Percentiles rank a stretch among this genome's conserved stretches.
Conservation (phyloP, 2,797 vertebrate genomes). For the Triplophysa bombifrons region DNA sequence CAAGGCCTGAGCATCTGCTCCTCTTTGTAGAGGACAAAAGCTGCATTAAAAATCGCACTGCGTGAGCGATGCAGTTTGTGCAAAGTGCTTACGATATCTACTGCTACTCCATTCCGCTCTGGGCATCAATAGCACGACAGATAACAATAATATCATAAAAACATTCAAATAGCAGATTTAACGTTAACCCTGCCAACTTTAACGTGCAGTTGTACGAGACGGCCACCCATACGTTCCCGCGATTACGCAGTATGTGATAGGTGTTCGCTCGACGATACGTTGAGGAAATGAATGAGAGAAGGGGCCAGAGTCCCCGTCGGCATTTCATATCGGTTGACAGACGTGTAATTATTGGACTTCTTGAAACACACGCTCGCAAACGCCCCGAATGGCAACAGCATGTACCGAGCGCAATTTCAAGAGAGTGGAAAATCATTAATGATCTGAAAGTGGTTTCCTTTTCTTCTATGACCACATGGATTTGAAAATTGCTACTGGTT, state of each 20-base stretch:
- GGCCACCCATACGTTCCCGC: slow-evolving; percentile 39
- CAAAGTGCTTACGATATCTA: slow-evolving; percentile 37
- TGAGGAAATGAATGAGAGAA: slow-evolving; percentile 39
- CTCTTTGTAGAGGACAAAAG: slow-evolving; percentile 65
- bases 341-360: slow-evolving; percentile 55
- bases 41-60: slow-evolving; percentile 32
- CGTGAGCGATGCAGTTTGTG: slow-evolving; percentile 1
- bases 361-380: slow-evolving; percentile 62
- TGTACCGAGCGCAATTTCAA: slow-evolving; percentile 71
- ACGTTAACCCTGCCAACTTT: slow-evolving; percentile 24
- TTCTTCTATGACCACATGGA: slow-evolving; percentile 74
- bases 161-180: slow-evolving; percentile 18
- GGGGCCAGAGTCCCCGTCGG: slow-evolving; percentile 19
- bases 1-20: slow-evolving; percentile 71
- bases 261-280: slow-evolving; percentile 23
- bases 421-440: slow-evolving; percentile 74
- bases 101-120: slow-evolving; percentile 39
- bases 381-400: slow-evolving; percentile 60
- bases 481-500: slow-evolving; percentile 77
- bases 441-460: slow-evolving; percentile 67
- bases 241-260: slow-evolving; percentile 28
- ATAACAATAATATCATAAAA: slow-evolving; percentile 33
- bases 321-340: slow-evolving; percentile 48
- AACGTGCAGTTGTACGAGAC: slow-evolving; percentile 23
- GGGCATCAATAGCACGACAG: slow-evolving; percentile 12